These are phyloP conservation scores for Choloepus didactylus DNA, from an alignment of 2,797 vertebrate genomes.

Conservation along the genomic window DNA sequence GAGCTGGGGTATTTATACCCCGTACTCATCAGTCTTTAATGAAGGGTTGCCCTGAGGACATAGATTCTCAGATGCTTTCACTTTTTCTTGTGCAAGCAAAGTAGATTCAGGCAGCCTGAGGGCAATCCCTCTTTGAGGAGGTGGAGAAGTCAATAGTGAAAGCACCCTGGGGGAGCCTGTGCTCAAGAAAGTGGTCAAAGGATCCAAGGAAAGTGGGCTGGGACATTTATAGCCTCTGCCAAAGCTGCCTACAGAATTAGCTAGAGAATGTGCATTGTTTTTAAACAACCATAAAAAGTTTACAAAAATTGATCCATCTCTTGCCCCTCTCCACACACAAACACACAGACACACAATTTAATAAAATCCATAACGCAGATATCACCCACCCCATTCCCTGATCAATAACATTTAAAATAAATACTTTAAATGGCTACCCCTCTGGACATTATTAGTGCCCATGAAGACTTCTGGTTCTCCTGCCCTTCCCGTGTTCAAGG, in stretches of 20 bases:
- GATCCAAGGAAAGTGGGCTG: too few species aligned
- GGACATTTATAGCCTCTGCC: background rate
- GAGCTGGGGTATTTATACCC: background rate
- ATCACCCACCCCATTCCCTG: background rate
- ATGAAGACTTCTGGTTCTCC: background rate
- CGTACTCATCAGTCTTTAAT: background rate
- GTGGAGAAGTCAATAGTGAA: too few species aligned
- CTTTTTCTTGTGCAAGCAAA: background rate
- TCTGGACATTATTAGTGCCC: background rate
- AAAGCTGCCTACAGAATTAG: background rate
- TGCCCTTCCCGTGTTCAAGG: background rate
- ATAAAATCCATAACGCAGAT: background rate
- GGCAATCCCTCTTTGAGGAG: background rate
- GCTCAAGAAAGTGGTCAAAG: background rate
- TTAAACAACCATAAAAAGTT: background rate
- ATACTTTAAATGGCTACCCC: too few species aligned
- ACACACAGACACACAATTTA: too few species aligned
- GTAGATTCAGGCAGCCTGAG: background rate
- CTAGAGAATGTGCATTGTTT: background rate
- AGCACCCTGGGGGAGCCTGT: background rate
- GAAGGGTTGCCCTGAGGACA: background rate
- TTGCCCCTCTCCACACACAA: too few species aligned
- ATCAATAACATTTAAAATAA: too few species aligned
- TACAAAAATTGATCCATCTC: background rate
- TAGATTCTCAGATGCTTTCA: background rate